These are phyloP conservation scores for Eulithis testata DNA, from an alignment of 2,888 invertebrate species.

Conservation along the genomic window DNA sequence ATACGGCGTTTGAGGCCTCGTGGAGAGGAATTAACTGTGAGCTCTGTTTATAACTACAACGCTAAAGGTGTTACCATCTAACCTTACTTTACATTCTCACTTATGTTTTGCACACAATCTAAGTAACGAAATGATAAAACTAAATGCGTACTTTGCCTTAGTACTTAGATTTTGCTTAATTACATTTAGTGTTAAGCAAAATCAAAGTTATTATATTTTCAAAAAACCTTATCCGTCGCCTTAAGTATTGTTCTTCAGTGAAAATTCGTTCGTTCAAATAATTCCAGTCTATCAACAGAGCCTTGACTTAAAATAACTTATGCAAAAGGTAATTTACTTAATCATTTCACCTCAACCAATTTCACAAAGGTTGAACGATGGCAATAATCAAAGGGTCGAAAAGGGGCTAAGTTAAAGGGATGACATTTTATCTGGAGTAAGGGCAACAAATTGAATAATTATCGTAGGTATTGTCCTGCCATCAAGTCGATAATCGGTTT, in stretches of 20 bases:
- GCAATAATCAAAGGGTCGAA: slow-evolving; percentile 54
- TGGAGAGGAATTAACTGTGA: slow-evolving; percentile 5
- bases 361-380: slow-evolving; percentile 54
- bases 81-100: neutral
- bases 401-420: slow-evolving; percentile 64
- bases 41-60: neutral
- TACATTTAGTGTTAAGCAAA: no score
- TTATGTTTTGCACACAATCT: neutral
- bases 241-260: no score
- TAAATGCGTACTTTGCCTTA: no score
- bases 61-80: neutral
- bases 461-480: slow-evolving; percentile 63
- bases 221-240: no score
- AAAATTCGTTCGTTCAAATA: neutral
- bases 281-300: slow-evolving; percentile 8
- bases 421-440: slow-evolving; percentile 60
- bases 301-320: slow-evolving; percentile 20
- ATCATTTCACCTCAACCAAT: slow-evolving; percentile 34
- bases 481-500: slow-evolving; percentile 63
- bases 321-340: slow-evolving; percentile 26
- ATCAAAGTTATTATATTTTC: no score
- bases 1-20: slow-evolving; percentile 13
- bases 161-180: no score
- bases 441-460: slow-evolving; percentile 79
- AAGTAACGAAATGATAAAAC: no score